Evolutionary conservation across 2,888 invertebrate species (phyloP).

Genomic region (Anthrax anthrax): DNA sequence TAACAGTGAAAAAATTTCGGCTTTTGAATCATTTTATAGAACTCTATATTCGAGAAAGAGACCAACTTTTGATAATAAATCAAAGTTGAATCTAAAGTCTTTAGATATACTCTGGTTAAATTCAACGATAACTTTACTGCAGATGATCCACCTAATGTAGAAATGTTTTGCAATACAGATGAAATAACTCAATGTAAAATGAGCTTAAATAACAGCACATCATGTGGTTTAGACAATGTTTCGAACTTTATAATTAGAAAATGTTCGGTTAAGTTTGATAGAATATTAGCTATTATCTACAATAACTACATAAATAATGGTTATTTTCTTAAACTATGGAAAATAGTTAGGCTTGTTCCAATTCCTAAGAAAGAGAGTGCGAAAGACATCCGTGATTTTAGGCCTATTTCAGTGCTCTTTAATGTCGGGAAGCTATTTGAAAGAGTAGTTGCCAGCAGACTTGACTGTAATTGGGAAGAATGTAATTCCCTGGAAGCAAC

Average conservation of each 20-base stretch:
- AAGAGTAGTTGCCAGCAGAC: rapidly evolving
- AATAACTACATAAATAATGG: background rate
- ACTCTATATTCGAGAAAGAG: no score
- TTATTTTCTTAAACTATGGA: background rate
- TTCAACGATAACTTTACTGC: no score
- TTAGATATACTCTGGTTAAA: no score
- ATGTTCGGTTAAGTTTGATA: background rate
- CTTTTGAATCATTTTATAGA: no score
- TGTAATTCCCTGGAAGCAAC: no score
- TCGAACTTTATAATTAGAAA: background rate
- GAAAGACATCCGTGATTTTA: background rate
- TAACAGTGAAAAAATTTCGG: no score
- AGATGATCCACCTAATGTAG: no score
- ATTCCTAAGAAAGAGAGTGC: background rate
- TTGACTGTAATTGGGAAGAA: no score
- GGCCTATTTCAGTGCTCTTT: background rate
- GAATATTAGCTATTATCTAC: background rate
- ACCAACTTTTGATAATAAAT: no score
- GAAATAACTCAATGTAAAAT: no score
- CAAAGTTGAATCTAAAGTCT: no score
- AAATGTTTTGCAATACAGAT: no score
- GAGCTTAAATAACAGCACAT: background rate
- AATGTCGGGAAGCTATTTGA: background rate
- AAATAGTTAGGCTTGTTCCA: background rate
- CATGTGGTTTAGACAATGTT: background rate